Conservation (phyloP, 2,888 invertebrate genomes). For the Ferdinandea cuprea region DNA sequence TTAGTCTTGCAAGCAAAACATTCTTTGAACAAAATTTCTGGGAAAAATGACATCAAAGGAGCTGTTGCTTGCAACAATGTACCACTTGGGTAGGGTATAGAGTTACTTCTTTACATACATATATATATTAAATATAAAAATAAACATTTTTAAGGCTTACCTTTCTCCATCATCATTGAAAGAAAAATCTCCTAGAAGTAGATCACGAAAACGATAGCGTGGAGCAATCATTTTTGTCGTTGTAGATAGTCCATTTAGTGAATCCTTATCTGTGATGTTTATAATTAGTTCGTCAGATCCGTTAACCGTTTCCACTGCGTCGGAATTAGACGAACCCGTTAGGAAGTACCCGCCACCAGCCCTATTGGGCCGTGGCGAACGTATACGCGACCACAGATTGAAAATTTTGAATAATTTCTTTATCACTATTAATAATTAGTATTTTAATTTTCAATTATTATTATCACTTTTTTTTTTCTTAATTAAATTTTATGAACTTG, state of each 20-base stretch:
- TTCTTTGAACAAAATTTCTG: too few species aligned
- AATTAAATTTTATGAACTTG: not conserved
- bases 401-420: conserved; percentile 75
- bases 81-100: not conserved
- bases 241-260: conserved; percentile 75
- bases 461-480: not conserved
- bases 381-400: conserved; percentile 83
- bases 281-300: conserved; percentile 80
- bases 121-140: not conserved
- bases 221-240: conserved; percentile 84
- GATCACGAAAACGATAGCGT: conserved; percentile 89
- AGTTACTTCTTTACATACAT: too few species aligned
- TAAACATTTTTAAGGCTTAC: conserved; percentile 83
- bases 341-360: conserved; percentile 82
- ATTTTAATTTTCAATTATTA: not conserved
- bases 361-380: conserved; percentile 83
- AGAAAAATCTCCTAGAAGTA: conserved; percentile 90
- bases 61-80: too few species aligned
- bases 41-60: too few species aligned
- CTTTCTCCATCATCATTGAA: conserved; percentile 91
- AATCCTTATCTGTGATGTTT: conserved; percentile 79
- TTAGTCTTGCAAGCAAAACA: too few species aligned
- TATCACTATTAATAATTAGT: not conserved
- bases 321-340: conserved; percentile 77
- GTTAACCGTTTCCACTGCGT: conserved; percentile 76